Conservation (phyloP, 1,140 invertebrate species). For the Drosophila teissieri region DNA sequence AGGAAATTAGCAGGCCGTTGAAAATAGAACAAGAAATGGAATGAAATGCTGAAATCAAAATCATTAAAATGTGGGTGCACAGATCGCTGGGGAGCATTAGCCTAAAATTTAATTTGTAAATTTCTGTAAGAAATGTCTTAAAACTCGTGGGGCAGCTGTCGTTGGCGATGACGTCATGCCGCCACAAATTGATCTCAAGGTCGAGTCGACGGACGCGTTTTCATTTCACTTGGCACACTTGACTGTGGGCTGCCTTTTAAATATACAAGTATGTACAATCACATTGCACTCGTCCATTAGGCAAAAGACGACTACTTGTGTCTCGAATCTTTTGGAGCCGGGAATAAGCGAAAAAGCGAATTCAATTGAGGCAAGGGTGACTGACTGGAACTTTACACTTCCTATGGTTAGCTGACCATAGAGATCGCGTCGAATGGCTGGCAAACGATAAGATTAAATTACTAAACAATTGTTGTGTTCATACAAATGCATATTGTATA, state of each 20-base stretch:
- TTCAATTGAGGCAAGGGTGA: constrained; percentile 23
- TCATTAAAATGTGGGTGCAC: constrained; percentile 58
- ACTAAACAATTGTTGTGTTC: constrained; percentile 66
- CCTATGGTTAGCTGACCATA: constrained; percentile 21
- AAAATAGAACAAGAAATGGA: constrained; percentile 37
- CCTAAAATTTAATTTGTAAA: constrained; percentile 44
- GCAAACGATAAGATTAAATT: constrained; percentile 79
- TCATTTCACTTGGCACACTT: constrained; percentile 80
- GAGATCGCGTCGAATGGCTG: constrained; percentile 39
- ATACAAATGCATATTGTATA: constrained; percentile 21
- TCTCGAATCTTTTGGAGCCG: constrained; percentile 20
- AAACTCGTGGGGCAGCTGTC: constrained; percentile 54
- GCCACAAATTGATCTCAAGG: constrained; percentile 77
- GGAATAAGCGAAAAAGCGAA: constrained; percentile 2
- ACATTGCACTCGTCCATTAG: constrained; percentile 61
- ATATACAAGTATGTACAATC: too few relatives aligned
- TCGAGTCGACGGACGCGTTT: constrained; percentile 69
- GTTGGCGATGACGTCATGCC: constrained; percentile 63
- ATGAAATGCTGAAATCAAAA: constrained; percentile 40
- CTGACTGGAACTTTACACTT: constrained; percentile 19
- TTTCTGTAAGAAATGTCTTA: constrained; percentile 38
- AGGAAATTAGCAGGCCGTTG: constrained; percentile 57
- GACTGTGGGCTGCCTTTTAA: constrained; percentile 45
- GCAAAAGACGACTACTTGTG: constrained; percentile 6
- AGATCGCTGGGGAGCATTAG: constrained; percentile 37